These are phyloP conservation scores for Molorchus minor DNA, from an alignment of 2,888 invertebrate species.

Conservation along the genomic window DNA sequence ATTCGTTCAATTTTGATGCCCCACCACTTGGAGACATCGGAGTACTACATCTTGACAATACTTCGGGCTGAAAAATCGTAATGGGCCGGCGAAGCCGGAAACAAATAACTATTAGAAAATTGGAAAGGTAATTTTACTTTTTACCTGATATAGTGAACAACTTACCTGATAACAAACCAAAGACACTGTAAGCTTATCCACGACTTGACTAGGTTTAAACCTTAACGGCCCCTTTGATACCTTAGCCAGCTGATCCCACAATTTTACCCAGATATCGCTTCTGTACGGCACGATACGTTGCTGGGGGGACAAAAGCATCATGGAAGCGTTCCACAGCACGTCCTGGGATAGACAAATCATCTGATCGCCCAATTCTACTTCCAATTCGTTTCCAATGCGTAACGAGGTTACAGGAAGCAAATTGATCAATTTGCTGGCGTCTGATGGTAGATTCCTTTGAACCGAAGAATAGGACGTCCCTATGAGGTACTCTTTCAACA, in stretches of 20 bases:
- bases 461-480: constrained; percentile 77
- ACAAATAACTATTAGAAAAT: background rate
- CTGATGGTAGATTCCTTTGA: constrained; percentile 75
- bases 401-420: constrained; percentile 77
- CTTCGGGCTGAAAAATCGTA: constrained; percentile 78
- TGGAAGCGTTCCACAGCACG: constrained; percentile 81
- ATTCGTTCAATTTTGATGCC: constrained; percentile 63
- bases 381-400: constrained; percentile 67
- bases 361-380: constrained; percentile 67
- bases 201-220: constrained; percentile 75
- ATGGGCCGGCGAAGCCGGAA: no score
- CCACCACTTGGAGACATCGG: constrained; percentile 80
- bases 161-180: constrained; percentile 82
- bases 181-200: constrained; percentile 81
- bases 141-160: constrained; percentile 4
- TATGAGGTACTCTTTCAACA: constrained; percentile 84
- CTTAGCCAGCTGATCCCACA: constrained; percentile 78
- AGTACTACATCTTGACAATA: constrained; percentile 83
- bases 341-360: constrained; percentile 77
- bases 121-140: background rate
- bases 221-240: constrained; percentile 69
- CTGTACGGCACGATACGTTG: constrained; percentile 85
- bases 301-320: constrained; percentile 84
- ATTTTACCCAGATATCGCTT: constrained; percentile 83
- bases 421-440: constrained; percentile 73